Evolutionary conservation across 2,888 invertebrate species (phyloP), one percentile per base, ranked within the genome.

Genomic region (Dastarcus helophoroides): DNA sequence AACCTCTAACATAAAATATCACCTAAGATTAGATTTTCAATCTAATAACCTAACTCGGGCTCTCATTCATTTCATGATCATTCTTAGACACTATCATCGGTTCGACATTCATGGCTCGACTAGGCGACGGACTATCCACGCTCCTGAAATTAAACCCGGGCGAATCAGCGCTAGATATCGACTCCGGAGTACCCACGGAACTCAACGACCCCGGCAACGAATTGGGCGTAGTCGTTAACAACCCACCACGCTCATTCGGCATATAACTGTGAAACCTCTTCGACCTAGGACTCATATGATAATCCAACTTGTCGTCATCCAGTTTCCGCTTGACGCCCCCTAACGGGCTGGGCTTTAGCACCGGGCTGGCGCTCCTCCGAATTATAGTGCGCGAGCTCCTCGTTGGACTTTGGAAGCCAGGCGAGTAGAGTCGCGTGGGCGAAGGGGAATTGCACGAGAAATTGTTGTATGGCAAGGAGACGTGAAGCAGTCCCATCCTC

Each of bases 281-380:
- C 5, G 63, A 56, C 29, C 63, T 53, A 2, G 65, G 64, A 36
- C 58, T 54, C 14, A 52, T 42, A 33, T 55, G 51, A 35, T 48
- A 54, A 31, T 62, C 62, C 25, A 50, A 44, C 29, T 63, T 63
- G 17, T 65, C 65, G 35, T 73, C 73, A 6, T 70, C 71, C 29
- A 77, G 65, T 47, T 77, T 71, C 39, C 79, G 68, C 57, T 81
- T 78, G 11, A 76, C 73, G 1, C 77, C 76, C 27, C 78, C 79
- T 49, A 83, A 64, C 38, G 74, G 71, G 27, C 81, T 79, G 9
- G 84, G 81, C 31, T 88, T 69, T 7, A 85, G 76, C 46, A 90
- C 89, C 0, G 91, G 91, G 40, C 89, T 90, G 47, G 89, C 74
- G 46, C 90, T 90, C 34, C 86, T 76, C 47, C 85, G 69, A 38